phyloP scores from a whole-genome alignment of 2,113 vertebrate genomes.

The Halcyon malimbica region DNA sequence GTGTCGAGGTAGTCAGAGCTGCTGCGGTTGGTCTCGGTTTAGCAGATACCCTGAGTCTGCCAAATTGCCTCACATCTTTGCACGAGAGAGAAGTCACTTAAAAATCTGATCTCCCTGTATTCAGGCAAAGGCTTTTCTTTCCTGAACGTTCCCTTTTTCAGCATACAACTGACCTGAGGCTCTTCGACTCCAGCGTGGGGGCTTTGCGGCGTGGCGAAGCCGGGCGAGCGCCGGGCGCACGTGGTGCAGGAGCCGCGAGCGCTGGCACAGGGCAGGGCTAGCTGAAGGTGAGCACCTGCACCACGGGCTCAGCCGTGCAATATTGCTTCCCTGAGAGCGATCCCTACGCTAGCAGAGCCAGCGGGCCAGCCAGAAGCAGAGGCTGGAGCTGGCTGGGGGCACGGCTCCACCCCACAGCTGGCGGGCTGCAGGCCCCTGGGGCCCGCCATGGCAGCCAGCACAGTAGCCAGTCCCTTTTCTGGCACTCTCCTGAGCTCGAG shows the following conservation, averaged over 20 bases:
- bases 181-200: too few relatives aligned
- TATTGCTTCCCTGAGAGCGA: background rate
- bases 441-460: slow-evolving; percentile 64
- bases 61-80: background rate
- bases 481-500: slow-evolving; percentile 61
- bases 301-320: background rate
- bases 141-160: background rate
- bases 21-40: background rate
- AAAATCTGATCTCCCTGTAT: background rate
- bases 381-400: slow-evolving; percentile 66
- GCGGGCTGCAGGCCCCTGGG: slow-evolving; percentile 60
- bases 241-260: background rate
- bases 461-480: slow-evolving; percentile 71
- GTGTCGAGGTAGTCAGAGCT: background rate
- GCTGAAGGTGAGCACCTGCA: slow-evolving; percentile 57
- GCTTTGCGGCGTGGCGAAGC: background rate
- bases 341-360: background rate
- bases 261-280: background rate
- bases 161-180: background rate
- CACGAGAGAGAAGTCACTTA: background rate
- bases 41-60: background rate
- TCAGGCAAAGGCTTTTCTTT: background rate
- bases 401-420: slow-evolving; percentile 63
- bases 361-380: slow-evolving; percentile 46
- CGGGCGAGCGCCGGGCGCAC: fast-evolving